Evolutionary conservation across 1,140 invertebrate genomes (phyloP).

Genomic region (Cardiocondyla obscurior): DNA sequence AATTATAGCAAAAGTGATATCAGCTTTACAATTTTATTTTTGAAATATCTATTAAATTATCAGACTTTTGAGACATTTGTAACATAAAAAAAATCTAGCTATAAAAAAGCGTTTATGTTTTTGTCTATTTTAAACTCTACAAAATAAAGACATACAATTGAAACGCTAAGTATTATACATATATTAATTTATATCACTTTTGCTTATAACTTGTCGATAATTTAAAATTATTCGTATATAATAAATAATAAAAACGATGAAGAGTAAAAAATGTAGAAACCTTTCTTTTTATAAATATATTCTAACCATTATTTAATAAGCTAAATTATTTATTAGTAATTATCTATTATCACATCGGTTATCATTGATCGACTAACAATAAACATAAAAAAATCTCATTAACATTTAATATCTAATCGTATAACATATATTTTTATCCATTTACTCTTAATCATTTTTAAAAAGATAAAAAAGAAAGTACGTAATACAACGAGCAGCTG

Average conservation of each 20-base stretch:
- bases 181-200: conserved; percentile 15
- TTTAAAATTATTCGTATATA: neutral
- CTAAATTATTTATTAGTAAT: neutral
- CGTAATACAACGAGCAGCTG: conserved; percentile 19
- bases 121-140: neutral
- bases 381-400: neutral
- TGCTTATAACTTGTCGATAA: neutral
- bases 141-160: neutral
- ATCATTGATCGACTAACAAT: neutral
- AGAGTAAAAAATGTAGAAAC: neutral
- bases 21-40: neutral
- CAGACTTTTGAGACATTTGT: neutral
- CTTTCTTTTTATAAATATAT: neutral
- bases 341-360: neutral
- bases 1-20: neutral
- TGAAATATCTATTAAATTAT: neutral
- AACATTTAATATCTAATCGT: neutral
- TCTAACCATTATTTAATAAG: neutral
- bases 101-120: neutral
- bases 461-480: neutral
- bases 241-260: neutral
- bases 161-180: neutral
- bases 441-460: conserved; percentile 2
- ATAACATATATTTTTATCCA: neutral
- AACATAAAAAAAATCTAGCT: neutral